These are phyloP conservation scores for Herpailurus yagouaroundi DNA, from an alignment of 2,113 vertebrate genomes.

Conservation along the genomic window DNA sequence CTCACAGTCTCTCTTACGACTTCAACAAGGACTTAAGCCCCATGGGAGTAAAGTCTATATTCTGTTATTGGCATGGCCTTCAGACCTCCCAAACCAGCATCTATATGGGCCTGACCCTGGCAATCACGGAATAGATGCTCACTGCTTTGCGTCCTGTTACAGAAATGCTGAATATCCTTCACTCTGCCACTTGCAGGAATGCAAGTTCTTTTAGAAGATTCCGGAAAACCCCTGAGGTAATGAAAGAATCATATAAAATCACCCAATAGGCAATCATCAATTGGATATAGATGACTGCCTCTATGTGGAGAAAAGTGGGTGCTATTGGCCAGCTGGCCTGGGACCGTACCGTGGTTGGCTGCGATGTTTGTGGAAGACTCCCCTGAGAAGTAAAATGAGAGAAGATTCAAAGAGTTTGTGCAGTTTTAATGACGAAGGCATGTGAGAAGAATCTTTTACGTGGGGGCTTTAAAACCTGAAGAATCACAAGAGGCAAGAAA, in stretches of 20 bases:
- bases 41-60: neutral
- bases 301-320: neutral
- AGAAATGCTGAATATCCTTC: neutral
- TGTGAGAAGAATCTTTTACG: neutral
- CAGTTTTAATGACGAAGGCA: neutral
- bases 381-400: neutral
- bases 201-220: neutral
- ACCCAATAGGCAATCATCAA: neutral
- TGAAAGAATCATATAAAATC: neutral
- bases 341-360: neutral
- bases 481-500: neutral
- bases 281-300: neutral
- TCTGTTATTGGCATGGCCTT: neutral
- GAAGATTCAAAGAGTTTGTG: neutral
- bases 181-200: neutral
- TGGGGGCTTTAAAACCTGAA: neutral
- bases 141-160: neutral
- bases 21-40: neutral
- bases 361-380: neutral
- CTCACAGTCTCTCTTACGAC: neutral
- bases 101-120: neutral
- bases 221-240: neutral
- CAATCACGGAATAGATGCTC: neutral
- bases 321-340: rapidly evolving
- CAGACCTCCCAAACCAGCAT: rapidly evolving